Base-by-base conservation (phyloP, 2,797 vertebrate species). In the Enteromius anoplus region DNA sequence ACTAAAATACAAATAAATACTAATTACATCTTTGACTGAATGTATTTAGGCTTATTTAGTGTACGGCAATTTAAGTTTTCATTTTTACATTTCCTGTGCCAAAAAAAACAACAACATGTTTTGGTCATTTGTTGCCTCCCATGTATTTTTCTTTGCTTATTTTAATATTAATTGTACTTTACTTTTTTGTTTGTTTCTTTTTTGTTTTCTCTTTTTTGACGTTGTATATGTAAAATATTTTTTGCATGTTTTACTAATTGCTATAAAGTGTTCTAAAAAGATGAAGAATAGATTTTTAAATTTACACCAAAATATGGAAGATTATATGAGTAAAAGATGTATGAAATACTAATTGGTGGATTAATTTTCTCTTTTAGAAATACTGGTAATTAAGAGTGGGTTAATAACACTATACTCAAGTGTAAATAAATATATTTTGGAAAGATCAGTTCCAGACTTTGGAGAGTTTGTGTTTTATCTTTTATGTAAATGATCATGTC, bases 351-450 rank as follows among this genome's bases (percentile, higher is more conserved):
- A 88, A 85, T 88, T 91, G 68, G 65, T 92, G 85, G 85, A 85
- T 89, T 84, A 90, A 81, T 76, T 88, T 49, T 84, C 90, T 89
- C 85, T 89, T 91, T 90, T 82, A 89, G 88, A 88, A 70, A 86
- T 87, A 87, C 86, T 88, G 84, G 88, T 85, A 76, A 82, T 82
- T 85, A n/a, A 76, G 78, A 77, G 49, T 42, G 5, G 23, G 85
- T 90, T 90, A 76, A 89, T 93, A 93, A 94, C 89, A 90, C 85
- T 75, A 85, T 81, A 78, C 69, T 88, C 88, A 89, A 85, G 89
- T 95, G 95, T 95, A 94, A 95, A 96, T 95, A 96, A 96, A 95
- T 88, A 37, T 89, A 85, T 85, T 86, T 82, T 71, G 34, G 49
- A 81, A 86, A 83, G 19, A 79, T 69, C n/a, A 78, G 29, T 72